Evolutionary conservation across 2,797 vertebrate genomes (phyloP).

Genomic region (Botia kubotai): DNA sequence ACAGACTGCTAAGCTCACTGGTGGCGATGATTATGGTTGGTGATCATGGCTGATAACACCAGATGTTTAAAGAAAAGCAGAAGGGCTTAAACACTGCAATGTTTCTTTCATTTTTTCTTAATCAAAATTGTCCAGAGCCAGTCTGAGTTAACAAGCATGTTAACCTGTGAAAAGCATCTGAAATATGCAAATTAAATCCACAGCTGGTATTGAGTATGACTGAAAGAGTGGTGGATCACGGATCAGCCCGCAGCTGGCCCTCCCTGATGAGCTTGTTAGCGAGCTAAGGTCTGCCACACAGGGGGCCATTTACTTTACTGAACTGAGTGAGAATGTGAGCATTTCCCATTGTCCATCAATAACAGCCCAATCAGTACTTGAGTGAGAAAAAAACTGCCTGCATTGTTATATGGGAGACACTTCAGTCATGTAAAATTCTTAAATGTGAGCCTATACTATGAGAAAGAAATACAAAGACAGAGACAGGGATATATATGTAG

Average conservation of each 20-base stretch:
- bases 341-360: slow-evolving; percentile 76
- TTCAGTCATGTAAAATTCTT: slow-evolving; percentile 62
- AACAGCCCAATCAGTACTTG: slow-evolving; percentile 78
- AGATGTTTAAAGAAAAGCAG: slow-evolving; percentile 29
- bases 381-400: slow-evolving; percentile 58
- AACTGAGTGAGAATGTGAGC: slow-evolving; percentile 75
- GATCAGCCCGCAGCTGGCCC: slow-evolving; percentile 51
- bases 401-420: slow-evolving; percentile 57
- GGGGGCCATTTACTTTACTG: slow-evolving; percentile 79
- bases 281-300: slow-evolving; percentile 69
- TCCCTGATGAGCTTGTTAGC: slow-evolving; percentile 79
- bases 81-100: not conserved
- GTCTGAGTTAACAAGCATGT: not conserved
- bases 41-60: slow-evolving; percentile 23
- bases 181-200: slow-evolving; percentile 20
- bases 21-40: not conserved
- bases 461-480: slow-evolving; percentile 4
- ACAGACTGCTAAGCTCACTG: slow-evolving; percentile 17
- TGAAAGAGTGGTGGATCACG: not conserved
- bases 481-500: too few relatives aligned
- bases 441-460: slow-evolving; percentile 55
- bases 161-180: slow-evolving; percentile 6
- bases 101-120: not conserved
- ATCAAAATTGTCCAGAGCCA: not conserved
- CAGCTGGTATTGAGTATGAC: slow-evolving; percentile 9